A percentile compares a stretch with the other conserved stretches of the same genome.
phyloP scores from a whole-genome alignment of 2,888 invertebrate genomes.

The Bugulina stolonifera region DNA sequence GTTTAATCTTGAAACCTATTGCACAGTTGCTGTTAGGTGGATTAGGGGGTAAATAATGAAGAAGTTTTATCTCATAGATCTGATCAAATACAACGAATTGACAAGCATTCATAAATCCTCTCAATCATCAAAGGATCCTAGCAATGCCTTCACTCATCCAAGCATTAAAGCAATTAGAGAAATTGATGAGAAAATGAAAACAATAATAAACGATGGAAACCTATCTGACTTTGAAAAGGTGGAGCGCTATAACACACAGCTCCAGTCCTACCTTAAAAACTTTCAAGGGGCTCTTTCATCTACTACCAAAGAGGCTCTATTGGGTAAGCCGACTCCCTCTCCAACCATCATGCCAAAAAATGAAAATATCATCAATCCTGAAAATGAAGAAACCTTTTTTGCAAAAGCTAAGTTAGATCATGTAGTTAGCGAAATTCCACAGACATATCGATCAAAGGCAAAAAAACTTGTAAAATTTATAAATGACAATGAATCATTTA shows the following conservation, averaged over 20 bases:
- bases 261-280: neutral
- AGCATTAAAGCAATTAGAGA: neutral
- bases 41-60: neutral
- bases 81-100: neutral
- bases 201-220: neutral
- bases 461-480: neutral
- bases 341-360: neutral
- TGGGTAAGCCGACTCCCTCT: neutral
- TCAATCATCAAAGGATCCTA: no score
- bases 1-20: neutral
- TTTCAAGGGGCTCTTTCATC: neutral
- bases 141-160: neutral
- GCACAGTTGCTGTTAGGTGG: neutral
- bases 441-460: neutral
- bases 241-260: neutral
- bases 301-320: neutral
- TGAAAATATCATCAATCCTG: neutral
- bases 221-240: neutral
- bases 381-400: neutral
- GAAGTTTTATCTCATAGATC: neutral
- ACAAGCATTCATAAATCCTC: no score
- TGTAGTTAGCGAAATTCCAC: neutral
- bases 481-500: neutral
- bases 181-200: neutral
- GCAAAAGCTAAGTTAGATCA: neutral